phyloP scores from a whole-genome alignment of 2,888 invertebrate species.

The Eupsilia transversa region DNA sequence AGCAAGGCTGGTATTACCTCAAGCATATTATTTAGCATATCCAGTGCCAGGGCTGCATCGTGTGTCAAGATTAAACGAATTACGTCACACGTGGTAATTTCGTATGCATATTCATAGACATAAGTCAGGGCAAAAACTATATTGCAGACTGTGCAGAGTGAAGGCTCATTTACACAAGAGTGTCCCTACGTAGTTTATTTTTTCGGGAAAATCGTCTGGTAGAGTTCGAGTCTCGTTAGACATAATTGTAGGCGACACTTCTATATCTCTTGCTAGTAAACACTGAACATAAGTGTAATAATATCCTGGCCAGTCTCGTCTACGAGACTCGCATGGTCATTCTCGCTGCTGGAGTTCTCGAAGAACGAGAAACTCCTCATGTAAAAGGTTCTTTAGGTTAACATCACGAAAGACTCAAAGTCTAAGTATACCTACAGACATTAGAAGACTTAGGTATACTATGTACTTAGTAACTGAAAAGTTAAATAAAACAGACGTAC shows the following conservation, averaged over 20 bases:
- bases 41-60: constrained; percentile 40
- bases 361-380: neutral
- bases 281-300: neutral
- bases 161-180: neutral
- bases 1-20: constrained; percentile 39
- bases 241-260: neutral
- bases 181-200: too few relatives aligned
- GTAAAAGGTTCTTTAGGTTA: neutral
- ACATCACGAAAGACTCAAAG: constrained; percentile 11
- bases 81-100: constrained; percentile 30
- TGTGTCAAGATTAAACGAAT: constrained; percentile 51
- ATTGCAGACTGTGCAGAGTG: neutral
- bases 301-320: neutral
- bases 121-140: constrained; percentile 22
- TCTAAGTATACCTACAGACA: constrained; percentile 10
- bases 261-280: too few relatives aligned
- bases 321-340: neutral
- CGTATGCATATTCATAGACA: constrained; percentile 40
- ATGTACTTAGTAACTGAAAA: constrained; percentile 37
- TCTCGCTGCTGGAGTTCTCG: neutral
- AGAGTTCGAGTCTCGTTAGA: neutral
- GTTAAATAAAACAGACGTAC: constrained; percentile 32
- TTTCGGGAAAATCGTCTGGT: neutral
- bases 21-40: constrained; percentile 30
- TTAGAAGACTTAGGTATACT: constrained; percentile 21